Evolutionary conservation across 1,140 invertebrate genomes (phyloP).

Genomic region (Aphaenogaster floridana): DNA sequence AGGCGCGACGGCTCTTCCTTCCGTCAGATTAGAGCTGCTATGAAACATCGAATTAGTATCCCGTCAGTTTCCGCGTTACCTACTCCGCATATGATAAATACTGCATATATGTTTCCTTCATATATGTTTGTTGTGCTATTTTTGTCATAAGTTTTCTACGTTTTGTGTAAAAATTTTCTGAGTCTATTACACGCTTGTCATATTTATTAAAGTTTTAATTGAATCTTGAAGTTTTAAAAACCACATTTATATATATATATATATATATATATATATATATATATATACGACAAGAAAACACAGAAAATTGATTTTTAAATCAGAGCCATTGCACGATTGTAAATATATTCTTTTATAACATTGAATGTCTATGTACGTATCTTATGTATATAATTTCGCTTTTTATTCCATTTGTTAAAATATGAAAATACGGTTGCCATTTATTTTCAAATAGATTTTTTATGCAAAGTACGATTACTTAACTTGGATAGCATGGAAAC

Average conservation of each 20-base stretch:
- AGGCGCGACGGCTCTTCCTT: conserved; percentile 76
- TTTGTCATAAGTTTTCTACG: neutral
- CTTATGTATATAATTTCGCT: neutral
- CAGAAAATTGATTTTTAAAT: neutral
- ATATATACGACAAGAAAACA: neutral
- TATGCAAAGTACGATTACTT: neutral
- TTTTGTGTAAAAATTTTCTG: neutral
- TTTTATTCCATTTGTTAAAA: conserved; percentile 4
- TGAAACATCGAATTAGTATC: conserved; percentile 76
- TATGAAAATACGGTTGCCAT: neutral
- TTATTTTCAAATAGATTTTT: conserved; percentile 6
- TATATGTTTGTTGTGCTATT: conserved; percentile 29
- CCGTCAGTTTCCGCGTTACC: conserved; percentile 68
- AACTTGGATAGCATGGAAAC: neutral
- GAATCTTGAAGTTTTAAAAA: neutral
- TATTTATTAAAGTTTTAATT: conserved; percentile 21
- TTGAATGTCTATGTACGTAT: neutral
- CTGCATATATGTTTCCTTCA: neutral
- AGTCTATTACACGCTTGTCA: neutral
- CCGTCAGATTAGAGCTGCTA: conserved; percentile 76
- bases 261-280: too few species aligned
- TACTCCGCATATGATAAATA: conserved; percentile 68
- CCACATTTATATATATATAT: neutral
- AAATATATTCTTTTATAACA: neutral
- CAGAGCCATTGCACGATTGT: neutral